phyloP scores from a whole-genome alignment of 1,140 invertebrate species.

The Epicauta chinensis region DNA sequence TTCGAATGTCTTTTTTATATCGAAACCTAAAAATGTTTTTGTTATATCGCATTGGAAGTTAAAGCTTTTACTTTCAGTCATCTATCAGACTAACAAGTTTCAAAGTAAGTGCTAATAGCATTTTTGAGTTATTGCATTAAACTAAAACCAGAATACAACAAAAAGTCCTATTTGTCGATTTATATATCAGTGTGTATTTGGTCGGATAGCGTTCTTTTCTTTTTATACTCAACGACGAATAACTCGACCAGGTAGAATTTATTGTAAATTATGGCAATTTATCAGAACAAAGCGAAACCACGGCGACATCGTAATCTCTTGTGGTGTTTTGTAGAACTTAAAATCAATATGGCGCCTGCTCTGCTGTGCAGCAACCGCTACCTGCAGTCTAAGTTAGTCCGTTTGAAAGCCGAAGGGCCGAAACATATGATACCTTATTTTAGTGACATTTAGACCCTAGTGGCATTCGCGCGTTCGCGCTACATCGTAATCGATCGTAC shows the following conservation, averaged over 20 bases:
- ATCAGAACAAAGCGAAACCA: slow-evolving; percentile 17
- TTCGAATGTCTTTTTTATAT: too few species aligned
- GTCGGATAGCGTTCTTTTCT: too few species aligned
- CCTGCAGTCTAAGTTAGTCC: slow-evolving; percentile 31
- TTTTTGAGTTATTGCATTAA: slow-evolving; percentile 16
- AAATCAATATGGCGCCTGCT: slow-evolving; percentile 44
- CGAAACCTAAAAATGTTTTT: slow-evolving; percentile 11
- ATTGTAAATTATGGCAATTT: slow-evolving; percentile 17
- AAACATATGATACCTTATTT: slow-evolving; percentile 22
- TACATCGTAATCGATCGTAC: slow-evolving; percentile 30
- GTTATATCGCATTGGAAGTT: slow-evolving; percentile 7
- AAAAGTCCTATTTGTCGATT: slow-evolving; percentile 10
- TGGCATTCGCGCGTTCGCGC: slow-evolving; percentile 33
- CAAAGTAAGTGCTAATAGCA: slow-evolving; percentile 13
- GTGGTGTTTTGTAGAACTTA: slow-evolving; percentile 33
- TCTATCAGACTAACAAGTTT: slow-evolving; percentile 16
- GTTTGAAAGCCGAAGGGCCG: slow-evolving; percentile 14
- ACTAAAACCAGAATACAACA: slow-evolving; percentile 7
- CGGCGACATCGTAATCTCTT: slow-evolving; percentile 30
- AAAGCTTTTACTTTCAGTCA: slow-evolving; percentile 10
- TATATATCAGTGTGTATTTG: neutral
- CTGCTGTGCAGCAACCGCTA: slow-evolving; percentile 34
- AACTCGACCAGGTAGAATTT: slow-evolving; percentile 11
- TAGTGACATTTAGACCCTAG: slow-evolving; percentile 36
- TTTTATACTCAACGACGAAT: too few species aligned